phyloP scores from a whole-genome alignment of 2,113 vertebrate species.

The Tretioscincus oriximinensis region DNA sequence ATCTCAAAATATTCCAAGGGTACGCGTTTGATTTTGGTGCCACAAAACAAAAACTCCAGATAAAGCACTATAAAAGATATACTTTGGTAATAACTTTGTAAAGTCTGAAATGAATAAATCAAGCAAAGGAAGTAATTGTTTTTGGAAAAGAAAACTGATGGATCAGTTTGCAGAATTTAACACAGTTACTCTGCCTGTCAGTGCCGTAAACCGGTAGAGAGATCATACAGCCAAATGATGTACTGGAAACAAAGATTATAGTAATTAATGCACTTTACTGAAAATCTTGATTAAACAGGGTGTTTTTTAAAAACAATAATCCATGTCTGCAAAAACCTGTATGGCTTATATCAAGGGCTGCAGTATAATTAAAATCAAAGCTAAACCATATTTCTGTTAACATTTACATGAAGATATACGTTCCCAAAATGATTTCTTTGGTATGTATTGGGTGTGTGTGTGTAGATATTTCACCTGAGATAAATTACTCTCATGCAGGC shows the following conservation, averaged over 20 bases:
- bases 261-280: accelerated
- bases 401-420: constrained; percentile 16
- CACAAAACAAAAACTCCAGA: not conserved
- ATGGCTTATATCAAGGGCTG: not conserved
- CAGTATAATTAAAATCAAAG: constrained; percentile 9
- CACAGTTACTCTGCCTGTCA: constrained; percentile 27
- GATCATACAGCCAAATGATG: not conserved
- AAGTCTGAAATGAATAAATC: constrained; percentile 1
- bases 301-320: constrained; percentile 4
- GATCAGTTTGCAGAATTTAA: constrained; percentile 42
- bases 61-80: not conserved
- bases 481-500: constrained; percentile 38
- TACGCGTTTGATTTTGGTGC: not conserved
- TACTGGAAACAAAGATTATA: accelerated
- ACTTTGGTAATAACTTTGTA: not conserved
- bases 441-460: constrained; percentile 23
- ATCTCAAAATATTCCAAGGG: not conserved
- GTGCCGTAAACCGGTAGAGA: constrained; percentile 26
- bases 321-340: accelerated
- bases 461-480: constrained; percentile 55
- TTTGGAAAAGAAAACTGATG: constrained; percentile 42
- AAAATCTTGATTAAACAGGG: not conserved
- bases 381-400: not conserved
- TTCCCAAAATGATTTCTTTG: constrained; percentile 37
- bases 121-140: constrained; percentile 25